Percentiles rank a stretch among this genome's conserved stretches.
Conservation (phyloP, 2,113 vertebrate species). For the Takifugu flavidus region DNA sequence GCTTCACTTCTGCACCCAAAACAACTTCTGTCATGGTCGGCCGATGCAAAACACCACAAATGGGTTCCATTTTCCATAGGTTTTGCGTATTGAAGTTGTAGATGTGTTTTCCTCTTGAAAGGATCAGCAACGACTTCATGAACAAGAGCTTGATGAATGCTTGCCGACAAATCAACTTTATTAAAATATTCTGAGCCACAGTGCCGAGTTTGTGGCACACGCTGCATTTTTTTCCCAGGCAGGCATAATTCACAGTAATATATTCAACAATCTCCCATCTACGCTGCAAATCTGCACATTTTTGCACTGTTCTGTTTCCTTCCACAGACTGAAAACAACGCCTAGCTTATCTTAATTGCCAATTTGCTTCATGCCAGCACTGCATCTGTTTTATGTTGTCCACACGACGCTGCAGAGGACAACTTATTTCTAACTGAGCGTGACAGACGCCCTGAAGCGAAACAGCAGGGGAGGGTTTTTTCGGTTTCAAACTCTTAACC, state of each 20-base stretch:
- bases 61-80: no score
- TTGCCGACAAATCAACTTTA: constrained; percentile 11
- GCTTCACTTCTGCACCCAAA: no score
- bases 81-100: neutral
- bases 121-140: no score
- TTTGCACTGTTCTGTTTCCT: constrained; percentile 8
- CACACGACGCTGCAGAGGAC: constrained; percentile 1
- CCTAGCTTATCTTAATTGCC: constrained; percentile 44
- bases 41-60: no score
- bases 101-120: no score
- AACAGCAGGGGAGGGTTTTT: neutral
- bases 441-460: constrained; percentile 9
- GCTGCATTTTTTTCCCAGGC: constrained; percentile 20
- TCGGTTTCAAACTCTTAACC: constrained; percentile 9
- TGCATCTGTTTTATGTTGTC: constrained; percentile 37
- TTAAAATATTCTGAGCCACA: constrained; percentile 47
- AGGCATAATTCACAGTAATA: constrained; percentile 31
- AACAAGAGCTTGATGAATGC: neutral
- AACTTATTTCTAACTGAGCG: constrained; percentile 11
- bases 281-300: constrained; percentile 7
- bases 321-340: constrained; percentile 16
- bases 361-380: constrained; percentile 47
- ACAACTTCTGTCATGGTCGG: no score
- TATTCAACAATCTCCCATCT: constrained; percentile 44
- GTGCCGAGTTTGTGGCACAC: constrained; percentile 14